phyloP scores from a whole-genome alignment of 92 coral and sea anemone species.

The Porites lobata region DNA sequence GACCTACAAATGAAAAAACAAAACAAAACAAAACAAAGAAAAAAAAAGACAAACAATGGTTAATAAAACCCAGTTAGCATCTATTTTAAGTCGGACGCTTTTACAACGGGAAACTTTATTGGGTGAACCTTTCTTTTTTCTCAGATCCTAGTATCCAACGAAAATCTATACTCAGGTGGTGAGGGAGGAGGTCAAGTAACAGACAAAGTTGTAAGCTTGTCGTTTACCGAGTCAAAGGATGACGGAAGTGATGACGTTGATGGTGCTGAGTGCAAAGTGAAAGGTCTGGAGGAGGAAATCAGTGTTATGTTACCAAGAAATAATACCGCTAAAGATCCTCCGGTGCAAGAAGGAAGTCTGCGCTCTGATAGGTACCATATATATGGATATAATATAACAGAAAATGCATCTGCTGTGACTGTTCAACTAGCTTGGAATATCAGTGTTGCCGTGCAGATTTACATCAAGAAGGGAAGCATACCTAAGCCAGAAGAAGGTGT shows the following conservation, averaged over 20 bases:
- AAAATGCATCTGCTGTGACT: constrained; percentile 67
- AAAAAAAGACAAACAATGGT: too few relatives aligned
- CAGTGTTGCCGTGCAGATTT: constrained; percentile 51
- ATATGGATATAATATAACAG: constrained; percentile 20
- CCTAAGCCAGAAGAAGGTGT: constrained; percentile 39
- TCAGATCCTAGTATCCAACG: background rate
- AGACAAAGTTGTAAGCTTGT: background rate
- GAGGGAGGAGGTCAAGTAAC: constrained; percentile 14
- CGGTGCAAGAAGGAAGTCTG: background rate
- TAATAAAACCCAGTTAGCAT: too few relatives aligned
- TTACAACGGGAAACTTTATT: background rate
- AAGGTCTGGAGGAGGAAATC: constrained; percentile 3
- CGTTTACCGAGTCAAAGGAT: background rate
- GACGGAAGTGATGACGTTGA: background rate
- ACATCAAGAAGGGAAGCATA: constrained; percentile 57
- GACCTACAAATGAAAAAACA: too few relatives aligned
- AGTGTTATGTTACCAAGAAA: constrained; percentile 34
- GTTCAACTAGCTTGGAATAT: constrained; percentile 43
- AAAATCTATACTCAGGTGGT: constrained; percentile 2
- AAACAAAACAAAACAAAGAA: too few relatives aligned
- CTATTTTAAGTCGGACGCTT: too few relatives aligned
- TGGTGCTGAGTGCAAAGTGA: background rate
- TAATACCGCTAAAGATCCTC: background rate
- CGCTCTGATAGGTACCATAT: background rate
- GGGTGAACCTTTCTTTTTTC: background rate